Percentiles rank a stretch among this genome's conserved stretches.
Evolutionary conservation across 2,888 invertebrate species (phyloP).

Genomic region (Chalcosyrphus nemorum): DNA sequence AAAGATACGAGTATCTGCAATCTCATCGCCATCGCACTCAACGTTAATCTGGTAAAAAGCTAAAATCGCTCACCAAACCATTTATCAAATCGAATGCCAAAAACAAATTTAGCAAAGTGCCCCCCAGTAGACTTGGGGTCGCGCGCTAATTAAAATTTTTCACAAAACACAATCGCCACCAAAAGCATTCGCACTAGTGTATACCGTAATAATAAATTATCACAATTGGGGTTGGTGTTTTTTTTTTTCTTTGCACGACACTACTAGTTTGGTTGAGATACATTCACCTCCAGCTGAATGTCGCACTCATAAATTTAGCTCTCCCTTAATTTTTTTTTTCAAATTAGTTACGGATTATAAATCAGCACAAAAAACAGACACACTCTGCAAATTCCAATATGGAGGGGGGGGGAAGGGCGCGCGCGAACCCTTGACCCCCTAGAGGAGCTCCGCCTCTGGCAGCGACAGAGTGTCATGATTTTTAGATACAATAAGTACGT

Average conservation of each 20-base stretch:
- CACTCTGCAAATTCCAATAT: conserved; percentile 64
- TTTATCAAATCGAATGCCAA: conserved; percentile 70
- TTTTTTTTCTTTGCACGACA: conserved; percentile 52
- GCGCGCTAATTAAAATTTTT: conserved; percentile 68
- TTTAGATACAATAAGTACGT: conserved; percentile 27
- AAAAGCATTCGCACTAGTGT: conserved; percentile 51
- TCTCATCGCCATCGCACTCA: conserved; percentile 39
- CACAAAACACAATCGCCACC: conserved; percentile 65
- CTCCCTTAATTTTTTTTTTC: conserved; percentile 80
- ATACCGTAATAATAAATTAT: conserved; percentile 68
- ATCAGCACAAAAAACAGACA: conserved; percentile 77
- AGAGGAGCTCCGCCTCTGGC: not conserved
- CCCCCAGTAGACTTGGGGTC: conserved; percentile 56
- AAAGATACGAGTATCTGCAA: conserved; percentile 58
- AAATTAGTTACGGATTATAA: conserved; percentile 81
- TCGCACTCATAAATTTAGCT: conserved; percentile 80
- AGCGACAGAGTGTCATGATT: conserved; percentile 50
- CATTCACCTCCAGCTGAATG: too few relatives aligned
- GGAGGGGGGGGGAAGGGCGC: conserved; percentile 22
- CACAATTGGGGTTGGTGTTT: conserved; percentile 62
- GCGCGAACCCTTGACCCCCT: conserved; percentile 49
- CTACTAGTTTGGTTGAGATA: too few relatives aligned
- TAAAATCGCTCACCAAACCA: conserved; percentile 48
- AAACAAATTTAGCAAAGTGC: conserved; percentile 70
- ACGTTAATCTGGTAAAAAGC: conserved; percentile 55